A percentile compares a stretch with the other conserved stretches of the same genome.
Conservation (phyloP, 1,140 invertebrate genomes). For the Galendromus occidentalis region DNA sequence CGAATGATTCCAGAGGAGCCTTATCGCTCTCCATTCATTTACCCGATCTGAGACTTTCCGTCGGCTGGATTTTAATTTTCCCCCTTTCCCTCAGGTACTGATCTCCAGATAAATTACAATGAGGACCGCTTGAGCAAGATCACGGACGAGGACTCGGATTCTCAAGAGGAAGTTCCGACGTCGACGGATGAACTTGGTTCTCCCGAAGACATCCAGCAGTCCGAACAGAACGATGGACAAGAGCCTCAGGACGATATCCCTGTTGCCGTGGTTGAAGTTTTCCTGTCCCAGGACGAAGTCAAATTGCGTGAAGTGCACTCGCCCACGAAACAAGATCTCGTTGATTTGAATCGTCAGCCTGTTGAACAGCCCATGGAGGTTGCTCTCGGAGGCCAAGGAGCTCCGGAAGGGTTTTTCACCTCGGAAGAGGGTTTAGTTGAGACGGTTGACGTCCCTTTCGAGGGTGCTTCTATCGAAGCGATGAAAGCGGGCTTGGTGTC, state of each 20-base stretch:
- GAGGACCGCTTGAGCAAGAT: background rate
- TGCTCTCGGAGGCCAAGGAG: background rate
- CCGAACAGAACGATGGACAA: background rate
- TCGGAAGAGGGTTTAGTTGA: constrained; percentile 2
- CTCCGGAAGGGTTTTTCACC: constrained; percentile 1
- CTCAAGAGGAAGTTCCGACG: background rate
- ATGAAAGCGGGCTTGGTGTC: background rate
- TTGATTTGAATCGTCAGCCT: background rate
- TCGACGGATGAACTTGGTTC: background rate
- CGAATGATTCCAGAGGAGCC: no score
- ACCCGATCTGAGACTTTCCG: no score
- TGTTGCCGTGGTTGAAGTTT: constrained; percentile 4
- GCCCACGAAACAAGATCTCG: constrained; percentile 4
- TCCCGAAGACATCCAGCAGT: background rate
- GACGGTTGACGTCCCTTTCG: background rate
- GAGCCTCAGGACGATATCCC: constrained; percentile 4
- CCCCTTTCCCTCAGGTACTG: background rate
- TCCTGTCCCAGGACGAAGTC: background rate
- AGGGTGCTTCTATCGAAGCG: background rate
- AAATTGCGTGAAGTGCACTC: constrained; percentile 7
- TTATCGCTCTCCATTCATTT: no score
- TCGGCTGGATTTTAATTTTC: background rate
- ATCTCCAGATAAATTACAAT: constrained; percentile 2
- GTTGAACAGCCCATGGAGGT: background rate
- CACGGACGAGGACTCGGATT: background rate